Conservation (phyloP, 1,140 invertebrate species). For the Rhynchophorus ferrugineus region DNA sequence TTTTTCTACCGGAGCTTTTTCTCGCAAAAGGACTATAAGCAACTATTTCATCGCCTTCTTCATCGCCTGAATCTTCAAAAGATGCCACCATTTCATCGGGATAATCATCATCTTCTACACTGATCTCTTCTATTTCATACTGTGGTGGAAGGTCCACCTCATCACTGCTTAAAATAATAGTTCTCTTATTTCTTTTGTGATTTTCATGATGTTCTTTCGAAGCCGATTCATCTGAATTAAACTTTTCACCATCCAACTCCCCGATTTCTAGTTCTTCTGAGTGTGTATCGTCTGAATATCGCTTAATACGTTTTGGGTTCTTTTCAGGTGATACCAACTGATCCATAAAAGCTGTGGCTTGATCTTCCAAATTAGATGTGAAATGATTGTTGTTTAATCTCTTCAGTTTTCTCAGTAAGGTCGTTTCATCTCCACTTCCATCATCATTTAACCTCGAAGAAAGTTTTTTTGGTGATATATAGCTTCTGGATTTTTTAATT, state of each 20-base stretch:
- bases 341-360: slow-evolving; percentile 13
- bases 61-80: slow-evolving; percentile 4
- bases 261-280: neutral
- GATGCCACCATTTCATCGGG: neutral
- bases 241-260: neutral
- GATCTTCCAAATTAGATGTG: slow-evolving; percentile 10
- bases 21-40: neutral
- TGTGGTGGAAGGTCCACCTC: slow-evolving; percentile 19
- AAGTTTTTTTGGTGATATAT: neutral
- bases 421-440: slow-evolving; percentile 7
- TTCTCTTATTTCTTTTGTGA: slow-evolving; percentile 6
- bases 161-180: slow-evolving; percentile 21
- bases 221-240: neutral
- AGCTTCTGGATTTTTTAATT: neutral
- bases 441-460: neutral
- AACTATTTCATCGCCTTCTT: slow-evolving; percentile 2
- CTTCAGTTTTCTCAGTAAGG: slow-evolving; percentile 18
- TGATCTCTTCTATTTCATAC: slow-evolving; percentile 16
- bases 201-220: too few relatives aligned
- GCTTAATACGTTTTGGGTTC: neutral
- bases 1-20: neutral
- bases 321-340: slow-evolving; percentile 3
- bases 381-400: slow-evolving; percentile 17
- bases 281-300: neutral
- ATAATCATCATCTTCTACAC: slow-evolving; percentile 8